Conservation (phyloP, 2,113 vertebrate genomes). For the Formicarius rufipectus region DNA sequence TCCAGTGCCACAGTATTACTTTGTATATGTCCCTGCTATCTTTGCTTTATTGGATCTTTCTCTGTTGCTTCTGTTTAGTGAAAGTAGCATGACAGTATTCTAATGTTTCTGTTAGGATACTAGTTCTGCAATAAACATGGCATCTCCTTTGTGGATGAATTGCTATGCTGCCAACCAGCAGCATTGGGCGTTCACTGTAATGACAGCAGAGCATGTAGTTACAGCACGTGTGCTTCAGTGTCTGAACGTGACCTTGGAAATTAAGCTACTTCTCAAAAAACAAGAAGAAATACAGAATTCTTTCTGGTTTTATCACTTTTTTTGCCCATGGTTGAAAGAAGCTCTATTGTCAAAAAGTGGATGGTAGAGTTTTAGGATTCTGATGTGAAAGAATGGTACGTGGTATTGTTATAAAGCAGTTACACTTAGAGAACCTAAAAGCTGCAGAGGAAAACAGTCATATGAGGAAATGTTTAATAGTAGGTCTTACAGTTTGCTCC, state of each 20-base stretch:
- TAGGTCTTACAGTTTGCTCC: neutral
- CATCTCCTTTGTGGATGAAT: neutral
- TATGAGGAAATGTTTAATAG: neutral
- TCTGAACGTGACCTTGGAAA: neutral
- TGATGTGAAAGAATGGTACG: neutral
- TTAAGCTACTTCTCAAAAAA: neutral
- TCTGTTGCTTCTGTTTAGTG: neutral
- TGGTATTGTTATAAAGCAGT: neutral
- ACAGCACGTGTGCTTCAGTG: rapidly evolving
- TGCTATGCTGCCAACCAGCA: neutral
- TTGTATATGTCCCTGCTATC: neutral
- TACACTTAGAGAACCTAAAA: neutral
- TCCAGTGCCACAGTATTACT: neutral
- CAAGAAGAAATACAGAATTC: neutral
- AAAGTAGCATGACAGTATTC: neutral
- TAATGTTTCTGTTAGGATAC: neutral
- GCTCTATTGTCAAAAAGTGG: neutral
- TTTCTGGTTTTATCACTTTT: neutral
- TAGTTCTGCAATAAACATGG: neutral
- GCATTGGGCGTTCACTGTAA: neutral
- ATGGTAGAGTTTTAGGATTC: neutral
- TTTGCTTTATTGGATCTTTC: neutral
- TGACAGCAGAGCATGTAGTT: neutral
- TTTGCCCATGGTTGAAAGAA: neutral
- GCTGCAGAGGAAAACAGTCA: neutral